A percentile compares a stretch with the other conserved stretches of the same genome.
phyloP scores from a whole-genome alignment of 2,113 vertebrate genomes.

The Paramormyrops kingsleyae region DNA sequence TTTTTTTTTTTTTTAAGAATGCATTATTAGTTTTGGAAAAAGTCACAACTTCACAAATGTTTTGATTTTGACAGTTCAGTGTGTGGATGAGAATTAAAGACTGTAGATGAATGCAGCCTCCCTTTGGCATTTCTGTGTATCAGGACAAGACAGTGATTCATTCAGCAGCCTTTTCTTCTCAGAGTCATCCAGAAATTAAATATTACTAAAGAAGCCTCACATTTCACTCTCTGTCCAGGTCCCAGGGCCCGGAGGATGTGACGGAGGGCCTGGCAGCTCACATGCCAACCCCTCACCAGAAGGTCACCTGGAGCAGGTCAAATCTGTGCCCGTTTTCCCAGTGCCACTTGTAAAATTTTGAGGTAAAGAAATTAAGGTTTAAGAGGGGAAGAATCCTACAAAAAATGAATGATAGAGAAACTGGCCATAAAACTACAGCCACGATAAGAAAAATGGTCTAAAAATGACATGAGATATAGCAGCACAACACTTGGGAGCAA shows the following conservation, averaged over 20 bases:
- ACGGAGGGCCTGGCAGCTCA: constrained; percentile 32
- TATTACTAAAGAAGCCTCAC: constrained; percentile 35
- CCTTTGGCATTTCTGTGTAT: constrained; percentile 55
- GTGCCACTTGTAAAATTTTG: constrained; percentile 34
- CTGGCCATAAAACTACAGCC: constrained; percentile 47
- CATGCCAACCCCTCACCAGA: constrained; percentile 55
- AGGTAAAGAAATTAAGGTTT: constrained; percentile 22
- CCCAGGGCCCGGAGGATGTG: constrained; percentile 30
- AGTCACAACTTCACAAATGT: constrained; percentile 7
- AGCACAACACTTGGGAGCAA: constrained; percentile 54
- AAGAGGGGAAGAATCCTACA: constrained; percentile 12
- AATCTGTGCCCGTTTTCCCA: constrained; percentile 45
- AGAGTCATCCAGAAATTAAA: constrained; percentile 38
- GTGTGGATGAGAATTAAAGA: constrained; percentile 23
- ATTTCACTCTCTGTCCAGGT: constrained; percentile 34
- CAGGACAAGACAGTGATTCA: constrained; percentile 29
- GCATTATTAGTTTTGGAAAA: constrained; percentile 1
- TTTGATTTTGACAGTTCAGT: constrained; percentile 25
- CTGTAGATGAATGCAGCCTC: constrained; percentile 37
- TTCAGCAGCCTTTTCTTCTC: constrained; percentile 35
- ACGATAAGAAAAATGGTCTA: constrained; percentile 39
- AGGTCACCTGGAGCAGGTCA: constrained; percentile 53
- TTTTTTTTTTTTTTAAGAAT: neutral
- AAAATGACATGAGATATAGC: constrained; percentile 53
- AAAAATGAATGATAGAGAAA: constrained; percentile 41